Conservation (phyloP, 2,113 vertebrate species). For the Pionites leucogaster region DNA sequence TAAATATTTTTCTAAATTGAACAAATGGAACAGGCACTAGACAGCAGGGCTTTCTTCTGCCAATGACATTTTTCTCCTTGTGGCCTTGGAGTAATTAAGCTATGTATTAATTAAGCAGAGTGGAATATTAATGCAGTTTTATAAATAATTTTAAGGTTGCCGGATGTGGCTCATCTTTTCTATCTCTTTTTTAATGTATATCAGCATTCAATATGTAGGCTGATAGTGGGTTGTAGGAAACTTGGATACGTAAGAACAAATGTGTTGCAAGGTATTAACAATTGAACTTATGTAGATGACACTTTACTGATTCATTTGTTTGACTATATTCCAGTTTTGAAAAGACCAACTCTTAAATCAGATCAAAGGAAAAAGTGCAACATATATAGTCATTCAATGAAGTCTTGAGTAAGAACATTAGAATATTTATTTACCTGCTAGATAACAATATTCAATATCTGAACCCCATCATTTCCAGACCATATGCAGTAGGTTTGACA, state of each 20-base stretch:
- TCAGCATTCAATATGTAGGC: neutral
- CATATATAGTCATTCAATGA: neutral
- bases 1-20: neutral
- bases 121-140: constrained; percentile 32
- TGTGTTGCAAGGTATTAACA: neutral
- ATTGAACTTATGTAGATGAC: neutral
- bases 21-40: neutral
- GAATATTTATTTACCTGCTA: neutral
- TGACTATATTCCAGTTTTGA: neutral
- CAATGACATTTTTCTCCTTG: neutral
- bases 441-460: neutral
- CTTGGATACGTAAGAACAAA: neutral
- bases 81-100: neutral
- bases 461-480: neutral
- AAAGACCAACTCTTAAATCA: neutral
- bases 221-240: neutral
- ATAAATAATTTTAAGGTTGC: constrained; percentile 18
- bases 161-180: constrained; percentile 29
- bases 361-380: neutral
- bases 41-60: neutral
- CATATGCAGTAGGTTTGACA: neutral
- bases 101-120: constrained; percentile 42
- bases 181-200: neutral
- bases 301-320: neutral
- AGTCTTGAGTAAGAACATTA: neutral